Percentiles rank a stretch among this genome's conserved stretches.
phyloP scores from a whole-genome alignment of 2,113 vertebrate genomes.

The Gadus macrocephalus region DNA sequence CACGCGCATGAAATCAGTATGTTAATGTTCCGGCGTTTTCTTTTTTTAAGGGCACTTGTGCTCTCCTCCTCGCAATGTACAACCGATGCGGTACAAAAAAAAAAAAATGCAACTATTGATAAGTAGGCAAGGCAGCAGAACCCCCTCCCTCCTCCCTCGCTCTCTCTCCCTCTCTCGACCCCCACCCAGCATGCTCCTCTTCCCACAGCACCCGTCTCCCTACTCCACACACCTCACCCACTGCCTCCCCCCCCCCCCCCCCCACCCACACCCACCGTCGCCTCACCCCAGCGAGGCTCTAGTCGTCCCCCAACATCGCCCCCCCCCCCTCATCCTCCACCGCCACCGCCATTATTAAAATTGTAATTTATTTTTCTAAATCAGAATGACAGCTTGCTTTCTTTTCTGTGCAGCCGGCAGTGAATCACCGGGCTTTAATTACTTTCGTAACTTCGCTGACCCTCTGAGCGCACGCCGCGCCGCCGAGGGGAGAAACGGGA shows the following conservation, averaged over 20 bases:
- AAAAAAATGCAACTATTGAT: conserved; percentile 83
- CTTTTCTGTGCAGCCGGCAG: conserved; percentile 87
- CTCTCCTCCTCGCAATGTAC: conserved; percentile 89
- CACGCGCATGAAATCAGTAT: conserved; percentile 99
- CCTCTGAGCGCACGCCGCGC: conserved; percentile 66
- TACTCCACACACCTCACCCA: conserved; percentile 27
- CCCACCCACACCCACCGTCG: conserved; percentile 39
- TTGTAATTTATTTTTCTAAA: conserved; percentile 98
- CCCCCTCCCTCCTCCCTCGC: conserved; percentile 14
- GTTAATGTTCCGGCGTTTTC: conserved; percentile 95
- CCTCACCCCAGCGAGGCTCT: too few species aligned
- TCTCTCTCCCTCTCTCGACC: too few species aligned
- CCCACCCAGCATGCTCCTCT: conserved; percentile 2
- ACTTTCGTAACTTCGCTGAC: conserved; percentile 93
- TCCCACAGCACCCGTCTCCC: not conserved
- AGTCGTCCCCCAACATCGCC: conserved; percentile 22
- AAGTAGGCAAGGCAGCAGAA: conserved; percentile 83
- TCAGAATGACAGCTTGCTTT: conserved; percentile 97
- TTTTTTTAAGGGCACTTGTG: conserved; percentile 99
- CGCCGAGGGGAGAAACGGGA: conserved; percentile 61
- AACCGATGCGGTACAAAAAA: conserved; percentile 84
- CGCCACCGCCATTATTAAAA: conserved; percentile 84
- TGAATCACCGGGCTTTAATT: conserved; percentile 90
- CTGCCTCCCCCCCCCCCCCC: conserved; percentile 61
- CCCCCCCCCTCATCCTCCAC: conserved; percentile 58